Evolutionary conservation across 2,113 vertebrate genomes (phyloP).

Genomic region (Microtus oregoni): DNA sequence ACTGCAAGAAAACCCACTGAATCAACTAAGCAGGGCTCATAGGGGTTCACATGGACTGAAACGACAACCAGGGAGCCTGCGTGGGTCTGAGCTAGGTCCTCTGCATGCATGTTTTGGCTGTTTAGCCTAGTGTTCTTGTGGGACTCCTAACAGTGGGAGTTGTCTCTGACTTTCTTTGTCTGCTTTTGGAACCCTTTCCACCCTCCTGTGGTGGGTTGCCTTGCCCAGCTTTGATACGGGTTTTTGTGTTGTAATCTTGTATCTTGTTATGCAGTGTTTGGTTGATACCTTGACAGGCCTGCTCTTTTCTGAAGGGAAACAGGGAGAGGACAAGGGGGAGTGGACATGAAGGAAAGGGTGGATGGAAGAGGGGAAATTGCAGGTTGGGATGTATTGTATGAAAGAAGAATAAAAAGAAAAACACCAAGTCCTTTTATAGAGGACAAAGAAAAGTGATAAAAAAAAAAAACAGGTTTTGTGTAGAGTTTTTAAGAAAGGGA

Average conservation of each 20-base stretch:
- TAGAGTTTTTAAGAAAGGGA: slow-evolving; percentile 7
- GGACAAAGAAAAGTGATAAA: background rate
- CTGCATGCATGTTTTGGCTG: background rate
- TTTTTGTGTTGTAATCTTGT: background rate
- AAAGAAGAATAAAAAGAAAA: background rate
- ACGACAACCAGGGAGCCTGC: background rate
- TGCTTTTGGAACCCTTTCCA: background rate
- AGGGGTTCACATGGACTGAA: background rate
- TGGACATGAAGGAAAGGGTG: background rate
- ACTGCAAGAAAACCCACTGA: background rate
- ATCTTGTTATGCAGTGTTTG: background rate
- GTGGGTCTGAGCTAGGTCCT: background rate
- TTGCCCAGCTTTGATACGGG: background rate
- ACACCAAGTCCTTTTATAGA: background rate
- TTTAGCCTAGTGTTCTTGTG: background rate
- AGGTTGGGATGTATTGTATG: background rate
- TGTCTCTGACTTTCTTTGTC: background rate
- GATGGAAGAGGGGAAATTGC: background rate
- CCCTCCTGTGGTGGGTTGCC: background rate
- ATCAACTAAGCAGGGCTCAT: background rate
- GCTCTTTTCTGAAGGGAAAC: background rate
- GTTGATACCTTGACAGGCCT: background rate
- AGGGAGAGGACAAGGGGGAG: background rate
- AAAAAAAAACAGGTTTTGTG: background rate
- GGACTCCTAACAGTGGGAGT: background rate